phyloP scores from a whole-genome alignment of 1,140 invertebrate genomes.

The Sarcophaga bullata region DNA sequence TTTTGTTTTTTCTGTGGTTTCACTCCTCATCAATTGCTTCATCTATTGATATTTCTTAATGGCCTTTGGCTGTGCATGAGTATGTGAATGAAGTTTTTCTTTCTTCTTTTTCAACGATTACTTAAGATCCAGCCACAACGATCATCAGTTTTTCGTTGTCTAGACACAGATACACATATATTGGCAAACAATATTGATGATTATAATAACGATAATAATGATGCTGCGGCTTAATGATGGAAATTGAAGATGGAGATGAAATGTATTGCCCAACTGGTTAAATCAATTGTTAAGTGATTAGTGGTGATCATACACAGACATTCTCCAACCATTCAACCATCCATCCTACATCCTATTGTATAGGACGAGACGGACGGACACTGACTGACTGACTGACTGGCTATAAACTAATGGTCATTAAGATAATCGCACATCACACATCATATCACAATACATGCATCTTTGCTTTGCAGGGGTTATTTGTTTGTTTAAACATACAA shows the following conservation, averaged over 20 bases:
- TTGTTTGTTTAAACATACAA: not conserved
- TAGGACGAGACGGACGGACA: not conserved
- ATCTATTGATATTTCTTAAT: slow-evolving; percentile 13
- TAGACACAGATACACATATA: too few relatives aligned
- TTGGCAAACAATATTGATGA: too few relatives aligned
- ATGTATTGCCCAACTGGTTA: not conserved
- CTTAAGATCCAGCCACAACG: not conserved
- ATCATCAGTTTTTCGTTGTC: too few relatives aligned
- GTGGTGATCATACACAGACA: too few relatives aligned
- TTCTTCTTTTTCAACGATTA: not conserved
- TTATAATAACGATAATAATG: not conserved
- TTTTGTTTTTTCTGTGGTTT: slow-evolving; percentile 11
- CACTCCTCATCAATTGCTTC: slow-evolving; percentile 13
- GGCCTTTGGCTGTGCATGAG: not conserved
- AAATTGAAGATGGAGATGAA: too few relatives aligned
- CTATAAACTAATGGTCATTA: not conserved
- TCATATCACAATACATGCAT: too few relatives aligned
- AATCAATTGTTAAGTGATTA: too few relatives aligned
- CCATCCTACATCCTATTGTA: not conserved
- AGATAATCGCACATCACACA: slow-evolving; percentile 15
- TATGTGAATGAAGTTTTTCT: not conserved
- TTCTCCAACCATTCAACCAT: not conserved
- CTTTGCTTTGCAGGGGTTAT: slow-evolving; percentile 4
- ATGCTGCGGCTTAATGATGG: not conserved
- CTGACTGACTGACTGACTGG: not conserved